These are phyloP conservation scores for Polydrusus tereticollis DNA, from an alignment of 2,888 invertebrate genomes.

Conservation along the genomic window DNA sequence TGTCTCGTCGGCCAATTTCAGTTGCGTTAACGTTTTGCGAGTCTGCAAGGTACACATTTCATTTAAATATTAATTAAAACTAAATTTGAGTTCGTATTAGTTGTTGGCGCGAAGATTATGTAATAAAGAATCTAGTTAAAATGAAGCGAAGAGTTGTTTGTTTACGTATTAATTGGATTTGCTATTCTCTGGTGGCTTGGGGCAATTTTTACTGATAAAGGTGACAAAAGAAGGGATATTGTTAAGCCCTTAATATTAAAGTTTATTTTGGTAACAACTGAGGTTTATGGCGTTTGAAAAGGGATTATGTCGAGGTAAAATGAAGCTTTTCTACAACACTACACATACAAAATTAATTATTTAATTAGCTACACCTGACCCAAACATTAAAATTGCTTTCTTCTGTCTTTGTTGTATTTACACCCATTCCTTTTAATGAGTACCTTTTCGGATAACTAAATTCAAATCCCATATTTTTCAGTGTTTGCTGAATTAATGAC, in stretches of 20 bases:
- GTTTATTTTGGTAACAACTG: background rate
- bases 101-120: slow-evolving; percentile 2
- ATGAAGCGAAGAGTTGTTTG: background rate
- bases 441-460: too few relatives aligned
- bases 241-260: background rate
- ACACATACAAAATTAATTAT: too few relatives aligned
- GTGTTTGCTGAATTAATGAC: too few relatives aligned
- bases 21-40: slow-evolving; percentile 3
- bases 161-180: background rate
- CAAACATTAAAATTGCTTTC: too few relatives aligned
- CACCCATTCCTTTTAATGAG: too few relatives aligned
- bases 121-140: slow-evolving; percentile 13
- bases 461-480: too few relatives aligned
- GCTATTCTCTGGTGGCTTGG: background rate
- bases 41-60: slow-evolving; percentile 20
- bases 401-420: too few relatives aligned
- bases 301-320: too few relatives aligned
- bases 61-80: slow-evolving; percentile 20
- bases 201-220: slow-evolving; percentile 1
- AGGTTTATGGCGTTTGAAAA: too few relatives aligned
- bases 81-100: background rate
- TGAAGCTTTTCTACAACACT: too few relatives aligned
- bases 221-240: too few relatives aligned
- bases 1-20: background rate
- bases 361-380: too few relatives aligned